These are phyloP conservation scores for Platycheirus albimanus DNA, from an alignment of 2,888 invertebrate species.

Conservation along the genomic window DNA sequence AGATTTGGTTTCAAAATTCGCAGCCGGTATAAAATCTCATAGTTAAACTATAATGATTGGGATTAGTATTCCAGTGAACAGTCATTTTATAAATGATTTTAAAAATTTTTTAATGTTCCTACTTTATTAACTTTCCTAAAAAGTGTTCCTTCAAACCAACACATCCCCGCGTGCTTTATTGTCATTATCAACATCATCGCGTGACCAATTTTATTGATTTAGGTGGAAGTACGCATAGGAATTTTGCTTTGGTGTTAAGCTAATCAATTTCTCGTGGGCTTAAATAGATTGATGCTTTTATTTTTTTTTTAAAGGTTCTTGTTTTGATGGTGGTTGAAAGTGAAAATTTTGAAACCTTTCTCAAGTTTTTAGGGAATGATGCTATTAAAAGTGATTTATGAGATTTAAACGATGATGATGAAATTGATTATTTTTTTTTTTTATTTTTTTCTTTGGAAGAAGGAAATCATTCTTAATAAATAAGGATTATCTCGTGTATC, in stretches of 20 bases:
- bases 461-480: slow-evolving; percentile 11
- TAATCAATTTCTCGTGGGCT: slow-evolving; percentile 39
- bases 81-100: too few species aligned
- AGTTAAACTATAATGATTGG: too few species aligned
- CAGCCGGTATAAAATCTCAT: too few species aligned
- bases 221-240: slow-evolving; percentile 8
- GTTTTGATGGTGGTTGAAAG: slow-evolving; percentile 14
- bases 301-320: slow-evolving; percentile 1
- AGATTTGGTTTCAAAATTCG: too few species aligned
- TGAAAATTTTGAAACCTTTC: slow-evolving; percentile 11
- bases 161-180: not conserved
- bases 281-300: slow-evolving; percentile 38
- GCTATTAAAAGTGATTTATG: slow-evolving; percentile 43
- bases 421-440: slow-evolving; percentile 21
- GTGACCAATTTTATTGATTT: slow-evolving; percentile 34
- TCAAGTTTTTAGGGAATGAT: slow-evolving; percentile 24
- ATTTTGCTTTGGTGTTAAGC: slow-evolving; percentile 31
- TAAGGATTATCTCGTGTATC: slow-evolving; percentile 5
- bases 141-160: too few species aligned
- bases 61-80: too few species aligned
- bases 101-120: too few species aligned
- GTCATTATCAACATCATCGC: slow-evolving; percentile 5
- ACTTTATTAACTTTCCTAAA: too few species aligned
- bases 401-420: slow-evolving; percentile 28
- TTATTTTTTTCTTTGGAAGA: not conserved